These are phyloP conservation scores for Margaritifera margaritifera DNA, from an alignment of 2,888 invertebrate species.

Conservation along the genomic window DNA sequence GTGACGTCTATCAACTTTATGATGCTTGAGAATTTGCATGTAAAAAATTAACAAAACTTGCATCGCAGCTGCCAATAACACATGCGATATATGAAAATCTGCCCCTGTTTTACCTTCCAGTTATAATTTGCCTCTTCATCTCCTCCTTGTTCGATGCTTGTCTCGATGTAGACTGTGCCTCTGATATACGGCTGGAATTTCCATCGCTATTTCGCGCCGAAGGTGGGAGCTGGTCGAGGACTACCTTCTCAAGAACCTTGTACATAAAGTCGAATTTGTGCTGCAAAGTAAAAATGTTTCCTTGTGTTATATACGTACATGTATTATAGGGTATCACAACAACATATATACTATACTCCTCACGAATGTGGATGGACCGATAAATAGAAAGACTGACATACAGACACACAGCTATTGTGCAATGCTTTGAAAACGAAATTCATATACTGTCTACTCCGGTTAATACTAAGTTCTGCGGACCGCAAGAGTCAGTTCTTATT, in stretches of 20 bases:
- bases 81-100: no score
- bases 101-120: background rate
- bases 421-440: no score
- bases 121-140: background rate
- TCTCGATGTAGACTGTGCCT: background rate
- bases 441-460: no score
- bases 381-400: no score
- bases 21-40: no score
- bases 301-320: background rate
- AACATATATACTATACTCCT: background rate
- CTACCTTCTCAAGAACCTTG: constrained; percentile 48
- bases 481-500: no score
- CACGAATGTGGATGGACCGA: background rate
- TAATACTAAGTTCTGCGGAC: no score
- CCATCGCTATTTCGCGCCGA: constrained; percentile 10
- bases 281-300: constrained; percentile 32
- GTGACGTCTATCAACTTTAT: no score
- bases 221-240: constrained; percentile 31
- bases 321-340: background rate
- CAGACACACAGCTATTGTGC: no score
- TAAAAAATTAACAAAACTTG: no score
- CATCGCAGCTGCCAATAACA: no score
- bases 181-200: background rate
- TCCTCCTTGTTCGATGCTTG: background rate
- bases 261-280: constrained; percentile 55